Evolutionary conservation across 2,888 invertebrate species (phyloP), one percentile per base, ranked within the genome.

Genomic region (Apocheima hispidaria): DNA sequence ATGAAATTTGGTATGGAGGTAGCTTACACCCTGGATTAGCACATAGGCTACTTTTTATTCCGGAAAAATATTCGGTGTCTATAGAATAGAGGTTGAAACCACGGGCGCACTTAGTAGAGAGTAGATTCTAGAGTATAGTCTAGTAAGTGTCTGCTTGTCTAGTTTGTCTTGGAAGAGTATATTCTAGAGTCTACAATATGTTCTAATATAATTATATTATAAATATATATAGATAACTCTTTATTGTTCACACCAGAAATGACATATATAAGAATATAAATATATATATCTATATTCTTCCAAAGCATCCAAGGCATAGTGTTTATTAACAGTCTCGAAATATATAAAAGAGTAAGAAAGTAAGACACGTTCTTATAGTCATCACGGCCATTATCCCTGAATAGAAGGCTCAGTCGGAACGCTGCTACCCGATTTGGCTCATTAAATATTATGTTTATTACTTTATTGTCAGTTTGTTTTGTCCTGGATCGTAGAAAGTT

Each of bases 391-490:
- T 51, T 55, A 60, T 52, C 33, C 33, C 33, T 40, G 51, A 44
- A 60, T 51, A 51, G 46, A 41, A 61, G 33, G 51, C 40, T 40
- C 46, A 38, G 51, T 44, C 10, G 46, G 51, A 46, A 41, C 41
- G 36, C 46, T 30, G 58, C 48, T 58, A 41, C 48, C 56, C 67
- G 68, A 66, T 67, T 61, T 60, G 64, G 61, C 48, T 60, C 68
- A 69, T 68, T 48, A 65, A 69, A 60, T 63, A 35, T 46, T 67
- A 60, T 59, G 54, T 68, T 73, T 71, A 65, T 68, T 58, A 21
- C 60, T 63, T 46, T 65, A 66, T 63, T 69, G 66, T 65, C 62
- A 65, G 60, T 68, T 73, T 72, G 70, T 71, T 67, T 61, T 69
- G 65, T 52, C 58, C 70, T 65, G 59, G 62, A 71, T 70, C 65